These are phyloP conservation scores for Oncorhynchus clarkii DNA, from an alignment of 2,113 vertebrate genomes.

Conservation along the genomic window DNA sequence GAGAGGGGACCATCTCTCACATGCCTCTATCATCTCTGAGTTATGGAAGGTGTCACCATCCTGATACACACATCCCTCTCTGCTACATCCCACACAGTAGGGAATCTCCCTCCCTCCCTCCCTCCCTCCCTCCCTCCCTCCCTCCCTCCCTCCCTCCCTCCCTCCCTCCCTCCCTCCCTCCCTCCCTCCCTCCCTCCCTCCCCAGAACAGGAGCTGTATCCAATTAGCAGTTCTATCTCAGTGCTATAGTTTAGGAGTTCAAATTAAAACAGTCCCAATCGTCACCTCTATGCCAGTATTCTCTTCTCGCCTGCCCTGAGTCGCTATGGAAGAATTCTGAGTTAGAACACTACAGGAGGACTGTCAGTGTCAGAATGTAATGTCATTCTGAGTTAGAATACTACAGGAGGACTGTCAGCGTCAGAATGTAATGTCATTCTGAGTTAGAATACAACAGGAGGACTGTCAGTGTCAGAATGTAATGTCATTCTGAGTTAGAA, in stretches of 20 bases:
- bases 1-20: slow-evolving; percentile 18
- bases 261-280: slow-evolving; percentile 2
- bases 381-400: too few species aligned
- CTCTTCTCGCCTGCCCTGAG: neutral
- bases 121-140: neutral
- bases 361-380: too few species aligned
- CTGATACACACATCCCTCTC: neutral
- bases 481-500: too few species aligned
- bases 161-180: neutral
- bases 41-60: slow-evolving; percentile 24
- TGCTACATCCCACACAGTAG: neutral
- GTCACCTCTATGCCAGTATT: neutral
- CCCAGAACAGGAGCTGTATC: neutral
- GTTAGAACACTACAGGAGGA: too few species aligned
- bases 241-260: neutral
- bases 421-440: too few species aligned
- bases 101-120: neutral
- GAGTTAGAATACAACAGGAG: too few species aligned
- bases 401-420: too few species aligned
- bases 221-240: neutral
- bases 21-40: slow-evolving; percentile 14
- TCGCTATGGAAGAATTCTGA: neutral
- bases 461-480: too few species aligned
- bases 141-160: neutral
- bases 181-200: neutral